phyloP scores from a whole-genome alignment of 2,888 invertebrate genomes.

The Diplazon laetatorius region DNA sequence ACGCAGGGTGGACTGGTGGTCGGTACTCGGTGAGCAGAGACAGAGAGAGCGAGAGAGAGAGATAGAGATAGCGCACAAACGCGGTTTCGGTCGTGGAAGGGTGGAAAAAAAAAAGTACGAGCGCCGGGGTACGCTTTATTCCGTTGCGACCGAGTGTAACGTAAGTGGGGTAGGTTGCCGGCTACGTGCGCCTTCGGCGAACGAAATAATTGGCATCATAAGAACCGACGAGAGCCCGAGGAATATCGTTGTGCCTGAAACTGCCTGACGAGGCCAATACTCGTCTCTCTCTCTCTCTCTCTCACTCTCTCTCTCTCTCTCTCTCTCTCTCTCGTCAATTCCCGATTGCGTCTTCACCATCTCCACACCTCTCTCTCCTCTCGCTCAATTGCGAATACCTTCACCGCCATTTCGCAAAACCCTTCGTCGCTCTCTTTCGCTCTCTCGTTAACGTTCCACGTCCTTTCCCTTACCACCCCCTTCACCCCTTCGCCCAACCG shows the following conservation, averaged over 20 bases:
- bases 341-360: conserved; percentile 35
- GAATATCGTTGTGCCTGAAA: conserved; percentile 72
- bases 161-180: conserved; percentile 70
- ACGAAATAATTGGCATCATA: conserved; percentile 80
- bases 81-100: conserved; percentile 34
- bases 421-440: conserved; percentile 19
- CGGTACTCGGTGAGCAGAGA: conserved; percentile 19
- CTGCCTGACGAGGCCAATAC: conserved; percentile 79
- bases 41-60: too few relatives aligned
- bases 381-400: conserved; percentile 29
- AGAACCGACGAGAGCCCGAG: conserved; percentile 75
- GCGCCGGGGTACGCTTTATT: conserved; percentile 47
- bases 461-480: too few relatives aligned
- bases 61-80: too few relatives aligned
- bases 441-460: conserved; percentile 9
- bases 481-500: conserved; percentile 5
- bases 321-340: too few relatives aligned
- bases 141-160: conserved; percentile 64
- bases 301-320: conserved; percentile 37
- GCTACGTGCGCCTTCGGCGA: conserved; percentile 75
- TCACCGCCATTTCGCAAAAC: conserved; percentile 52
- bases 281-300: conserved; percentile 42
- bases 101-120: conserved; percentile 48
- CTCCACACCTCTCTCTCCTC: conserved; percentile 49
- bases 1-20: conserved; percentile 6